phyloP scores from a whole-genome alignment of 1,140 invertebrate species.

The Macrostomum lignano region DNA sequence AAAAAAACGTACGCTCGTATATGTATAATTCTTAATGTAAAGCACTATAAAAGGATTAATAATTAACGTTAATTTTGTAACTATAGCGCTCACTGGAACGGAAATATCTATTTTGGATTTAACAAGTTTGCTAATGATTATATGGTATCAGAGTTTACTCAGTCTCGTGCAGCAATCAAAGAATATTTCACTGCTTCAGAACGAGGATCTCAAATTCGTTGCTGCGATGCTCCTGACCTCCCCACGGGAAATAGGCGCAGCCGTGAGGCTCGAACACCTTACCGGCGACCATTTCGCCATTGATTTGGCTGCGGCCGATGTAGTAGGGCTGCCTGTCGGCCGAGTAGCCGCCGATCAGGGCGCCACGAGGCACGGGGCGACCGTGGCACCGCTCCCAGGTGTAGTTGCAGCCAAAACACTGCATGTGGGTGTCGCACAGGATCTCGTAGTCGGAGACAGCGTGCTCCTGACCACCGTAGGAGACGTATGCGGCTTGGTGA shows the following conservation, averaged over 20 bases:
- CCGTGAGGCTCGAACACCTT: slow-evolving; percentile 1
- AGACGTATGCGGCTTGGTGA: neutral
- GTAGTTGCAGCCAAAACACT: neutral
- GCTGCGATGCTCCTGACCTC: neutral
- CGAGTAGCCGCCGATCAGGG: neutral
- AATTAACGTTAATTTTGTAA: too few species aligned
- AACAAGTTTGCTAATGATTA: too few species aligned
- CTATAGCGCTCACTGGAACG: too few species aligned
- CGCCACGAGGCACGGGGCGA: neutral
- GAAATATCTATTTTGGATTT: too few species aligned
- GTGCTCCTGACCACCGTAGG: neutral
- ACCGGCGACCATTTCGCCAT: neutral
- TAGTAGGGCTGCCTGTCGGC: neutral
- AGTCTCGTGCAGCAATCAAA: too few species aligned
- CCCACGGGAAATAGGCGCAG: neutral
- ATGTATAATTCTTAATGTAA: too few species aligned
- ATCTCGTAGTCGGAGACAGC: neutral
- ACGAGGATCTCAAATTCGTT: slow-evolving; percentile 1
- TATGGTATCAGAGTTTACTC: too few species aligned
- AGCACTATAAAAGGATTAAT: too few species aligned
- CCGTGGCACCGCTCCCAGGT: neutral
- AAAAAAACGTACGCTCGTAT: too few species aligned
- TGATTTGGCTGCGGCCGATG: neutral
- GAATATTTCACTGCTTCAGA: too few species aligned
- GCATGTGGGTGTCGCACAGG: too few species aligned